Evolutionary conservation across 2,797 vertebrate genomes (phyloP), one percentile per base, ranked within the genome.

Genomic region (Peromyscus nudipes): DNA sequence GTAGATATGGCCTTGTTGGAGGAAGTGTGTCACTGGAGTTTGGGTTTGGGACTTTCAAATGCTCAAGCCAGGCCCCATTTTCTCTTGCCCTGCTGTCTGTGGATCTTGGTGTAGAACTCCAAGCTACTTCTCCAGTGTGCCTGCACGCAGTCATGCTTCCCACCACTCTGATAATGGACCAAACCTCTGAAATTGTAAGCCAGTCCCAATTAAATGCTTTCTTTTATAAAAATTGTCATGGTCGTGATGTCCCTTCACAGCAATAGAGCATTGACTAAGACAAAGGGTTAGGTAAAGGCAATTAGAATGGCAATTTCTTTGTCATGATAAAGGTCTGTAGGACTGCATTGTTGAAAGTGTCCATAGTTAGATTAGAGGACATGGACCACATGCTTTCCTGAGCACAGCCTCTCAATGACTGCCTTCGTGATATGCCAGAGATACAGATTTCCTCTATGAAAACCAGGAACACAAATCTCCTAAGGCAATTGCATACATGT

Each of bases 341-440:
- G 11, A 6, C 57, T 83, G 64, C 6, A 14, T 79, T 43, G 40
- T 55, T 69, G 31, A 67, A 40, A 43, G 7, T 62, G 86, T 79
- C 64, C 17, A 62, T 83, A 83, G 52, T 21, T 89, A n/a, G 11
- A 57, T 9, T 55, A n/a, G 65, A 25, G 40, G 14, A 0, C n/a
- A 23, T 23, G 2, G 21, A 16, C 1, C 0, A 3, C 2, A 1
- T 16, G 4, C 1, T 82, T 3, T 65, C 12, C 46, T 14, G 1
- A 14, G 67, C 10, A 80, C 7, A 89, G 9, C 31, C 7, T 75
- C 64, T n/a, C 64, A 11, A 57, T 17, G 21, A 21, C 37, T 82
- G 29, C 10, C 57, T 55, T 60, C 34, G 4, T 40, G 40, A 1
- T 17, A 40, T 57, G 7, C 60, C 27, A 21, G 46, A 91, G 6